Base-by-base conservation (phyloP, 2,797 vertebrate species). In the Chrysocyon brachyurus region DNA sequence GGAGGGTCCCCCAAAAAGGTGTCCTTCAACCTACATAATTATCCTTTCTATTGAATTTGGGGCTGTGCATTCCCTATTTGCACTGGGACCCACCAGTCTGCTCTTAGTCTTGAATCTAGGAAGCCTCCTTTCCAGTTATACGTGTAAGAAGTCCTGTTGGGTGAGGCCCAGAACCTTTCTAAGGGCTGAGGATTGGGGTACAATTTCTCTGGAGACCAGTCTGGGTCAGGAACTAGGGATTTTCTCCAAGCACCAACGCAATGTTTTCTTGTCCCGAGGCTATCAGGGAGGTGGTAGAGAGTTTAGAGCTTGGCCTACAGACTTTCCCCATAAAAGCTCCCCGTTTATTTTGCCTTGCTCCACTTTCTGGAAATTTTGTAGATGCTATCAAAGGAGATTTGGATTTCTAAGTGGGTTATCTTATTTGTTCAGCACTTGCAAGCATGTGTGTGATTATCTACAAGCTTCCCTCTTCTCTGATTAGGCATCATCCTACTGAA, bases 351-450 rank as follows among this genome's bases (percentile, higher is more conserved):
- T 54, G 36, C 31, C 79, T 64, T 40, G 21, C 40, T 82, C 24
- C 3, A 14, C 40, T 40, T 70, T 40, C 79, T 75, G 91, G 57
- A 79, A 87, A 92, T 81, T 90, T 61, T 12, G 17, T 56, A 78
- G 73, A 16, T 17, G 75, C 63, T 68, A 8, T 54, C 64, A 10
- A 56, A 52, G 46, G 61, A 64, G 78, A 24, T 33, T 14, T 81
- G 85, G 56, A 40, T 61, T 68, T 56, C 68, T 68, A 70, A 64
- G 22, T 40, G 26, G 70, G 61, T 63, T 89, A 28, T 95, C 96
- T 93, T 64, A 49, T 46, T 88, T 92, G 68, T 70, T 94, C 96
- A 96, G 84, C 2, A 3, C 75, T 87, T 21, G 24, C 9, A 11
- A 36, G 64, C 84, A 8, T 46, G 40, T 59, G 9, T 46, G 54